These are phyloP conservation scores for Coregonus suidteri DNA, from an alignment of 2,797 vertebrate genomes.

Conservation along the genomic window DNA sequence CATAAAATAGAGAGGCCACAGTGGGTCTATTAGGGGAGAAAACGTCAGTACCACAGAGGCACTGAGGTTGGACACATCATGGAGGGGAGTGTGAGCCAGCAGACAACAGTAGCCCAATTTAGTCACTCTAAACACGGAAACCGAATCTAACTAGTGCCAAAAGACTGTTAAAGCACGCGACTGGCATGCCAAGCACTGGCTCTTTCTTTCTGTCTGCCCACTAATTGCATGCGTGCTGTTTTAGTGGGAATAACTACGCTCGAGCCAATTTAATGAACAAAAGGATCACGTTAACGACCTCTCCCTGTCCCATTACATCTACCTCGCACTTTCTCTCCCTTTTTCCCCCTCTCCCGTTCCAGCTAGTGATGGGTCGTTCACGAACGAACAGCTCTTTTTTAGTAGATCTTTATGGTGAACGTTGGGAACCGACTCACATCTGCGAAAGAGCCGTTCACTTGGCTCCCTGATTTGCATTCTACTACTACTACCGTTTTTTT, in stretches of 20 bases:
- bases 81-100: constrained; percentile 40
- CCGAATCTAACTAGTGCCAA: constrained; percentile 53
- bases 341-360: not conserved
- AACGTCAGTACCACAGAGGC: constrained; percentile 57
- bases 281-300: constrained; percentile 50
- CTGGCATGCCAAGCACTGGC: constrained; percentile 50
- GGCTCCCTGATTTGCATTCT: too few species aligned
- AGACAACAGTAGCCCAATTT: constrained; percentile 53
- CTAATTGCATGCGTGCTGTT: constrained; percentile 63
- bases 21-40: not conserved
- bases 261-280: constrained; percentile 55
- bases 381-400: constrained; percentile 47
- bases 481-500: too few species aligned
- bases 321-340: constrained; percentile 13
- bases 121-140: constrained; percentile 56
- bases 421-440: too few species aligned
- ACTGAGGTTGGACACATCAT: constrained; percentile 15
- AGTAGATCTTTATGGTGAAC: not conserved
- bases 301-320: constrained; percentile 24
- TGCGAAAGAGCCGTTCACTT: too few species aligned
- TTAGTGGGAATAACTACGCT: constrained; percentile 44
- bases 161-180: constrained; percentile 47
- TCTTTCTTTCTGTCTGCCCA: constrained; percentile 32
- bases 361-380: constrained; percentile 44
- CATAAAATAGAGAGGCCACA: not conserved